Evolutionary conservation across 2,113 vertebrate genomes (phyloP).

Genomic region (Thermophis baileyi): DNA sequence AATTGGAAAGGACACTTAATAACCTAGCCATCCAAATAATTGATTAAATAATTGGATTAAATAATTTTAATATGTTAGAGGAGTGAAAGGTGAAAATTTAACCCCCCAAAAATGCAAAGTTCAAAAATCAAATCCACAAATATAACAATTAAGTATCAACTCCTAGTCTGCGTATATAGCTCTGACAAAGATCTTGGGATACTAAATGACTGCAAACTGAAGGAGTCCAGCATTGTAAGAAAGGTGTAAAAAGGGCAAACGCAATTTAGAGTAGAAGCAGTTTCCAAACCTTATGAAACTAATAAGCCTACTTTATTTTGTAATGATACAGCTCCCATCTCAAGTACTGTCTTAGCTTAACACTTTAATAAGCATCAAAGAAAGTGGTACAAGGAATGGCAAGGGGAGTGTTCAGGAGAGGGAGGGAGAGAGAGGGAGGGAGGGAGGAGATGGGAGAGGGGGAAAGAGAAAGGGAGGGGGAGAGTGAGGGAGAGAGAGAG

Average conservation of each 20-base stretch:
- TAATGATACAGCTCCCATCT: neutral
- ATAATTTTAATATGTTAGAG: neutral
- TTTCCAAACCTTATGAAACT: neutral
- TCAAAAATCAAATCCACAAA: neutral
- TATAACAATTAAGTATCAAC: neutral
- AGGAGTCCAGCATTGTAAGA: neutral
- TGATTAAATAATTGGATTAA: no score
- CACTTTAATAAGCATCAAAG: neutral
- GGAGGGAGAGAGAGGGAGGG: no score
- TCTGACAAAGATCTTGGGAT: neutral
- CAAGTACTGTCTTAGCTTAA: neutral
- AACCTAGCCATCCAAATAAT: neutral
- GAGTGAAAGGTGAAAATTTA: neutral
- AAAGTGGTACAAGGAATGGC: neutral
- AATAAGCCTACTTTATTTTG: neutral
- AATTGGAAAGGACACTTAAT: neutral
- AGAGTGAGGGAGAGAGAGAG: no score
- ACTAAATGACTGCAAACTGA: neutral
- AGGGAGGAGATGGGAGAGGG: no score
- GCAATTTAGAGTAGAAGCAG: neutral
- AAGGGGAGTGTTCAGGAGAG: neutral
- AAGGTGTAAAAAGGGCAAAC: neutral
- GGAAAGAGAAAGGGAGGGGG: no score
- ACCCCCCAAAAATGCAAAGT: neutral
- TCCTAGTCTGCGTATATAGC: neutral